These are phyloP conservation scores for Strongylocentrotus purpuratus DNA, from an alignment of 35 echinoderm and acorn worm genomes.

Conservation along the genomic window DNA sequence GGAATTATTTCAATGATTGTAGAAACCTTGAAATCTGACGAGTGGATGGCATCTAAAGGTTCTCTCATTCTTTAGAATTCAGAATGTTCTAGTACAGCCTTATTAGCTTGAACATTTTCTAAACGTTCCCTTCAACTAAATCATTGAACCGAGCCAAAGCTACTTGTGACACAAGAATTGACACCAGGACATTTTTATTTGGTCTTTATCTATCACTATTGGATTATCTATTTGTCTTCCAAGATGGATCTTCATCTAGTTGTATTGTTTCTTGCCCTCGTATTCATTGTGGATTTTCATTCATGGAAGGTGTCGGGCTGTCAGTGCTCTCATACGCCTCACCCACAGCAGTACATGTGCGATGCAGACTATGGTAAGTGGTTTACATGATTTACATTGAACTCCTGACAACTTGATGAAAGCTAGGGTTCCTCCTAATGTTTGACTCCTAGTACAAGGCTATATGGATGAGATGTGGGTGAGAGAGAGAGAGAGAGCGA, in stretches of 20 bases:
- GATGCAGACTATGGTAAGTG: slow-evolving; percentile 69
- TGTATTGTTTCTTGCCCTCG: not conserved
- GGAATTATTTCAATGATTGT: not conserved
- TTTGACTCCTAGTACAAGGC: not conserved
- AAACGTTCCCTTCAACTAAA: not conserved
- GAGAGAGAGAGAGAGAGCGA: no score
- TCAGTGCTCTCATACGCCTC: slow-evolving; percentile 52
- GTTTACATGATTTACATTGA: not conserved
- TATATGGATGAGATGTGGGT: not conserved
- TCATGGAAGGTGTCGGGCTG: slow-evolving; percentile 43
- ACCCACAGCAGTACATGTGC: slow-evolving; percentile 71
- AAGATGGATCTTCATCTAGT: slow-evolving; percentile 20
- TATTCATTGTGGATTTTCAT: slow-evolving; percentile 42
- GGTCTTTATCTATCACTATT: not conserved
- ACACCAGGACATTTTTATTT: not conserved
- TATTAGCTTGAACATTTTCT: not conserved
- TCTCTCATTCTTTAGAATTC: not conserved
- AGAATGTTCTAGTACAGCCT: not conserved
- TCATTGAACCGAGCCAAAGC: not conserved
- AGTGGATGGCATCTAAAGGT: not conserved
- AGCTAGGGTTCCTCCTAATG: not conserved
- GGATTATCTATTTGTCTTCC: not conserved
- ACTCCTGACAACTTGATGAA: not conserved
- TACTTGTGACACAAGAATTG: no score
- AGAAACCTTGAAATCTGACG: not conserved